Base-by-base conservation (phyloP, 2,113 vertebrate species). In the Pristiophorus japonicus region DNA sequence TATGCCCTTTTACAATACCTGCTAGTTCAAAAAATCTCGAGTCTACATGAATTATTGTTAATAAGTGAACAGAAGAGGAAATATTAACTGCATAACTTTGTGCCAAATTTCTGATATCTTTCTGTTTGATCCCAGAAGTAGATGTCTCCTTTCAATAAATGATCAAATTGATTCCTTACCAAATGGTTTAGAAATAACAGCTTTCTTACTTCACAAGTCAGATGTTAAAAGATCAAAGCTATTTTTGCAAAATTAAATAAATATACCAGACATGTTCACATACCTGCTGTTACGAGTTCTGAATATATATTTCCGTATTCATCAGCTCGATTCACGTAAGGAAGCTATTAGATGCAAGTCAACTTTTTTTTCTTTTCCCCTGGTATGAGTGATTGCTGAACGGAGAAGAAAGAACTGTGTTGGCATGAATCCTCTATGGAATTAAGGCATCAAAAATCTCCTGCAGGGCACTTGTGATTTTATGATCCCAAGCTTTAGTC, bases 231-330 rank as follows among this genome's bases (percentile, higher is more conserved):
- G 66, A 94, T 94, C 93, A 94, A 94, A 94, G 65, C 66, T 70
- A 70, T 92, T 65, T 65, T 45, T 92, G 7, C 90, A 92, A 65
- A 73, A 73, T 94, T 70, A 45, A 94, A 94, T 70, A 45, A 94
- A 94, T 73, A 67, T 94, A 94, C 93, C 66, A 94, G 93, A 94
- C 66, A 47, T 42, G 66, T 94, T 98, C 97, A 97, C 99, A 98
- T 99, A 99, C 98, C 99, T 98, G 97, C 97, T 97, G 93, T 96
- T 97, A 97, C 96, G 97, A 97, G 97, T 97, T 97, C 96, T 96
- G 97, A 97, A 96, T 38, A 96, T 96, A 95, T 38, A 0, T 96
- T 97, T 98, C 66, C 47, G 65, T 94, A 67, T 94, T 94, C 98
- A 98, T 98, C 96, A 92, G 95, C 97, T 95, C 96, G 93, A 95